phyloP scores from a whole-genome alignment of 2,888 invertebrate species.

The Masnerella sp. region DNA sequence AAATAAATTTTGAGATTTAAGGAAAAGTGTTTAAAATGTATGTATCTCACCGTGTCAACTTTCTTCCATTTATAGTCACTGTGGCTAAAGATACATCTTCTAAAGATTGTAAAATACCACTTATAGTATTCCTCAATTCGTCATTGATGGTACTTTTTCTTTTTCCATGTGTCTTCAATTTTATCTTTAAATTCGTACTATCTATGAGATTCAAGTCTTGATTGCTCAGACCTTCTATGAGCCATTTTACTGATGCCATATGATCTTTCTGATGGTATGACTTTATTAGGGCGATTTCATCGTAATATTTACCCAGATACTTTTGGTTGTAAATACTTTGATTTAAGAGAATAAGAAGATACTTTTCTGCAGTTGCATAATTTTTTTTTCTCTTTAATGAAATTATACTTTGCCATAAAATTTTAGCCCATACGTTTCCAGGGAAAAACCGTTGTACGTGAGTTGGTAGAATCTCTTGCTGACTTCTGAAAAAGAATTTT shows the following conservation, averaged over 20 bases:
- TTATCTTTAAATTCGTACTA: conserved; percentile 64
- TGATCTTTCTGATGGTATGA: conserved; percentile 67
- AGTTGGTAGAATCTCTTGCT: conserved; percentile 62
- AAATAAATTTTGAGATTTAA: too few relatives aligned
- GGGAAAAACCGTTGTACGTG: conserved; percentile 68
- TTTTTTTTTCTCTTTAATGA: conserved; percentile 70
- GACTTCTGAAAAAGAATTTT: conserved; percentile 40
- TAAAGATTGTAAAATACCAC: background rate
- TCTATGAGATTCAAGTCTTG: conserved; percentile 65
- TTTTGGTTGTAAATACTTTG: conserved; percentile 63
- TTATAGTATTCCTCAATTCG: background rate
- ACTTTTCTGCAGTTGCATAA: conserved; percentile 62
- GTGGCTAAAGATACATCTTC: background rate
- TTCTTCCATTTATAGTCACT: conserved; percentile 26
- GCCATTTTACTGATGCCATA: conserved; percentile 64
- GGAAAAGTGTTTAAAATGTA: background rate
- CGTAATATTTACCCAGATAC: conserved; percentile 67
- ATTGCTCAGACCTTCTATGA: conserved; percentile 63
- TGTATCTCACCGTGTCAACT: conserved; percentile 48
- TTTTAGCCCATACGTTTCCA: conserved; percentile 70
- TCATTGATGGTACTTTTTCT: conserved; percentile 59
- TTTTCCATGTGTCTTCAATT: conserved; percentile 65
- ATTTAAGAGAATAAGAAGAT: conserved; percentile 64
- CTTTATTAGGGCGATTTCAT: conserved; percentile 71
- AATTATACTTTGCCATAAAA: conserved; percentile 69